Evolutionary conservation across 2,113 vertebrate species (phyloP).

Genomic region (Alligator mississippiensis): DNA sequence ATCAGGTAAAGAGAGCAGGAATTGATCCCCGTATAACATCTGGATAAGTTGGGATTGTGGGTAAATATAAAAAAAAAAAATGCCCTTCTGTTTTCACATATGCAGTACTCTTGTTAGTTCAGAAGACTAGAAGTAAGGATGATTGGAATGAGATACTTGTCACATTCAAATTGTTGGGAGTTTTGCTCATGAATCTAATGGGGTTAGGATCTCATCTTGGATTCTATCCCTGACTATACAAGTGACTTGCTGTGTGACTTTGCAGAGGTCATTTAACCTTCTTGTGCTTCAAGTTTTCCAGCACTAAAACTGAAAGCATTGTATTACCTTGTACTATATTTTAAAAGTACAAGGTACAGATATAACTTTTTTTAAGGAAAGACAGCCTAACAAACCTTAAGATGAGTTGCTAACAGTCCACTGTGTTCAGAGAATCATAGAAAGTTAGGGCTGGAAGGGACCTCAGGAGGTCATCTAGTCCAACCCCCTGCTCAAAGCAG

Average conservation of each 20-base stretch:
- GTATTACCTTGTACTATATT: accelerated
- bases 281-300: neutral
- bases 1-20: neutral
- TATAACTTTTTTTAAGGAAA: neutral
- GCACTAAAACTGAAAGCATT: neutral
- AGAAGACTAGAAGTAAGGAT: slow-evolving; percentile 49
- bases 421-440: neutral
- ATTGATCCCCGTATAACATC: neutral
- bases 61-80: neutral
- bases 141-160: slow-evolving; percentile 7
- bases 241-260: neutral
- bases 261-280: neutral
- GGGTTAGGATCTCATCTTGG: slow-evolving; percentile 16
- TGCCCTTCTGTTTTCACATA: slow-evolving; percentile 13
- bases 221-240: slow-evolving; percentile 10
- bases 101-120: neutral
- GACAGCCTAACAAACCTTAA: neutral
- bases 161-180: slow-evolving; percentile 50
- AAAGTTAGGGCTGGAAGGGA: too few relatives aligned
- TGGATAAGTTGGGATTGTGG: neutral
- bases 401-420: neutral
- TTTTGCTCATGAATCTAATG: slow-evolving; percentile 1
- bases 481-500: too few relatives aligned
- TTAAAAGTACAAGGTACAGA: neutral
- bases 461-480: too few relatives aligned